Evolutionary conservation across 2,113 vertebrate species (phyloP).

Genomic region (Crotophaga sulcirostris): DNA sequence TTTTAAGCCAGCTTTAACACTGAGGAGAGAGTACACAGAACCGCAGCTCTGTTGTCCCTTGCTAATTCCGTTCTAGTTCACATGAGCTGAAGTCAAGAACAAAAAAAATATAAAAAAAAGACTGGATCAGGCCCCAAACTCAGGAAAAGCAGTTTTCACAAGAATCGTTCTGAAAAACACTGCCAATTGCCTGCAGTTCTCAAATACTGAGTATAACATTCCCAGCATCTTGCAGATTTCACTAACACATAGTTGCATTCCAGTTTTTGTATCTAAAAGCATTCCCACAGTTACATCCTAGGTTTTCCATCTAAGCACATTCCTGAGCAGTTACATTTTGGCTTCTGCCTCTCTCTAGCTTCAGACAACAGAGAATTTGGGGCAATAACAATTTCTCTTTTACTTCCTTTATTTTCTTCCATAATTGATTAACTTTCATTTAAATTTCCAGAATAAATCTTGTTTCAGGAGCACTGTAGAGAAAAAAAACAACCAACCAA

Average conservation of each 20-base stretch:
- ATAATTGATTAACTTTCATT: not conserved
- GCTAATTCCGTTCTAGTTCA: constrained; percentile 18
- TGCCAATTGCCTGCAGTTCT: constrained; percentile 23
- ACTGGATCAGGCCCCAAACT: not conserved
- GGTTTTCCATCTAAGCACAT: not conserved
- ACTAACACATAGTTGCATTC: not conserved
- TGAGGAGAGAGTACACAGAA: not conserved
- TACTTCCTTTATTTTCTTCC: not conserved
- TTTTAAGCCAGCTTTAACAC: not conserved
- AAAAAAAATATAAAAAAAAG: not conserved
- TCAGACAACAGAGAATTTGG: not conserved
- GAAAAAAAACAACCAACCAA: not conserved
- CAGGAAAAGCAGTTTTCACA: not conserved
- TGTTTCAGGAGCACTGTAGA: not conserved
- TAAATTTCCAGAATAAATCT: not conserved
- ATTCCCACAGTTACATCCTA: constrained; percentile 25
- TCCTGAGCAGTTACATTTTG: not conserved
- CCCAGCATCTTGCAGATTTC: constrained; percentile 1
- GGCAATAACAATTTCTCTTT: not conserved
- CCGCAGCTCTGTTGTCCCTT: not conserved
- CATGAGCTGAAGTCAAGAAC: constrained; percentile 30
- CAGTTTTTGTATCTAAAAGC: not conserved
- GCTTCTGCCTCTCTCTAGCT: not conserved
- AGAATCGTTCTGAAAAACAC: not conserved
- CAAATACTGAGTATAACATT: not conserved